A percentile compares a stretch with the other conserved stretches of the same genome.
These are phyloP conservation scores for Acarapis woodi DNA, from an alignment of 1,140 invertebrate species.

Conservation along the genomic window DNA sequence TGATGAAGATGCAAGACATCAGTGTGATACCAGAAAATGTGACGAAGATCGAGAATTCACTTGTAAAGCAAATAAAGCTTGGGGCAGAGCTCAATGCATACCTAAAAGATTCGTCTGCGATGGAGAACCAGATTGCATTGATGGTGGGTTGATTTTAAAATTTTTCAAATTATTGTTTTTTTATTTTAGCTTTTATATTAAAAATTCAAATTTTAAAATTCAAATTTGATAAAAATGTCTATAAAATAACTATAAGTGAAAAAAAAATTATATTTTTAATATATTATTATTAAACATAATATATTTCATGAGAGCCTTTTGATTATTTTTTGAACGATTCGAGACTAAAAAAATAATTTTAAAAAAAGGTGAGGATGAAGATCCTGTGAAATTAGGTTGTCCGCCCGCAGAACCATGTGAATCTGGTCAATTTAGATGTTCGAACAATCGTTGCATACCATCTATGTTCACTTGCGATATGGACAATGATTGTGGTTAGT, in stretches of 20 bases:
- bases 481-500: conserved; percentile 19
- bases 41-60: conserved; percentile 73
- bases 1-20: conserved; percentile 62
- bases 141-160: conserved; percentile 27
- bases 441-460: conserved; percentile 58
- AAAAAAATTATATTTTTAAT: not conserved
- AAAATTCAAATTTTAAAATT: not conserved
- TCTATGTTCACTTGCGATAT: conserved; percentile 25
- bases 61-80: conserved; percentile 56
- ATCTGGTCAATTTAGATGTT: conserved; percentile 63
- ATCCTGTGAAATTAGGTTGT: conserved; percentile 46
- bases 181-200: not conserved
- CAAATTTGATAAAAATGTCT: too few relatives aligned
- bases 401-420: conserved; percentile 41
- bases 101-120: conserved; percentile 79
- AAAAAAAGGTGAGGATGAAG: too few relatives aligned
- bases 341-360: too few relatives aligned
- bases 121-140: conserved; percentile 78
- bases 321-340: too few relatives aligned
- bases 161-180: too few relatives aligned
- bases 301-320: too few relatives aligned
- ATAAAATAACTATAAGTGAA: too few relatives aligned
- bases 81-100: conserved; percentile 73
- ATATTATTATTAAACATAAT: too few relatives aligned
- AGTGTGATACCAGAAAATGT: conserved; percentile 65